phyloP scores from a whole-genome alignment of 2,797 vertebrate genomes.

The Eospalax fontanierii region DNA sequence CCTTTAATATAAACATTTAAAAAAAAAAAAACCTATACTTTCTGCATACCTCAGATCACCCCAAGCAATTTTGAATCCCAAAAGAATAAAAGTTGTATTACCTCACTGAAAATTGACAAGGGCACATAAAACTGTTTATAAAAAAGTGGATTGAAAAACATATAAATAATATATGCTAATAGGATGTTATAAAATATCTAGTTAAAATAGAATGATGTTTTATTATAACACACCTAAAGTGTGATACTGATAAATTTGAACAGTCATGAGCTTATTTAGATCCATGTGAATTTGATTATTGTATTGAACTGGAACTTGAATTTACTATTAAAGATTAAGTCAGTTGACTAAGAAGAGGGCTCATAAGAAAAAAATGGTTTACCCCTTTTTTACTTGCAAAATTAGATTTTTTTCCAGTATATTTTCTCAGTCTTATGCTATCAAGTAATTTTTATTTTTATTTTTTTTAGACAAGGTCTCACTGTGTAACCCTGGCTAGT shows the following conservation, averaged over 20 bases:
- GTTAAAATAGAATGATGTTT: background rate
- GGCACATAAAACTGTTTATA: constrained; percentile 26
- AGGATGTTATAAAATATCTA: constrained; percentile 20
- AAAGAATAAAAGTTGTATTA: constrained; percentile 51
- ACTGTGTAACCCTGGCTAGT: background rate
- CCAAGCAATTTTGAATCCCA: constrained; percentile 3
- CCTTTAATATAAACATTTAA: constrained; percentile 32
- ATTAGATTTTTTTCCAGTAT: background rate
- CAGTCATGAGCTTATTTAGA: constrained; percentile 6
- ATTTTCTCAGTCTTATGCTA: constrained; percentile 35
- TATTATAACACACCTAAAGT: constrained; percentile 9
- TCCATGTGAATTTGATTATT: background rate
- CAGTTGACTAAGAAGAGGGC: constrained; percentile 38
- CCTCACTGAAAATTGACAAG: constrained; percentile 40
- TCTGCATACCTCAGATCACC: background rate
- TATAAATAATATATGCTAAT: background rate
- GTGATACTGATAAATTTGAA: background rate
- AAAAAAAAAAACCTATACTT: constrained; percentile 26
- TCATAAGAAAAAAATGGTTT: constrained; percentile 33
- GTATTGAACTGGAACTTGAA: background rate
- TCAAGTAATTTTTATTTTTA: background rate
- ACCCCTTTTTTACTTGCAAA: constrained; percentile 20
- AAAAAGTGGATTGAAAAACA: constrained; percentile 11
- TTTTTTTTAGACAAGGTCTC: background rate
- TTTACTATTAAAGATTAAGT: background rate